Base-by-base conservation (phyloP, 2,113 vertebrate species). In the Rhadina sibilatrix region DNA sequence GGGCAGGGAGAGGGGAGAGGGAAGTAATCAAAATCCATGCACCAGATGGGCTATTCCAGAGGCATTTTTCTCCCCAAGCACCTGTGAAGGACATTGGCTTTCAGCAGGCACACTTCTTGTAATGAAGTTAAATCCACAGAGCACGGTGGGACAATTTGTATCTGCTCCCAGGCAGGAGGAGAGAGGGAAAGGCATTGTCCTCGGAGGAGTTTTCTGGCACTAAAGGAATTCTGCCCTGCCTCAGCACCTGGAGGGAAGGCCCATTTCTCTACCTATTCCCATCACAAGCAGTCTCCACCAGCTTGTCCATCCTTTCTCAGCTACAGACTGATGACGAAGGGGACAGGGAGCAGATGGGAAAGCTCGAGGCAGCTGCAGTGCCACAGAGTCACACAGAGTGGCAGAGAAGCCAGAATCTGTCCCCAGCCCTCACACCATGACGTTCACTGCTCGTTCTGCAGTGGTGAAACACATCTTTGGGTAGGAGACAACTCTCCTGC, bases 41-140 rank as follows among this genome's bases (percentile, higher is more conserved):
- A 87, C 87, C 91, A 96, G 74, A 87, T 85, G 84, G 87, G 70
- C 70, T 82, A 64, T 94, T 96, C 85, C 89, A 94, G 91, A 91
- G 65, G 64, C 91, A 79, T 93, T 95, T 95, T 79, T 94, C 89
- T 95, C 94, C 89, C 87, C 86, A 46, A 70, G 94, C 87, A 79
- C 91, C 95, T 87, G 93, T 87, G 94, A 94, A 96, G 95, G 91
- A 66, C 95, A 93, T 5, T 94, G 81, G 65, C 61, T 96, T 84
- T 64, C 89, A 94, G 87, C 94, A 91, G 87, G 77, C 84, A 79
- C 87, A 83, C 44, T 83, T 87, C 68, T 30, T 69, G 86, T 95
- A 95, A 89, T 87, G 82, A 94, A 91, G 66, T 91, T 61, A 82
- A 95, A 80, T 33, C 78, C 81, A 83, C 28, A 42, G 93, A 83